Conservation (phyloP, 2,113 vertebrate genomes). For the Hemiscyllium ocellatum region DNA sequence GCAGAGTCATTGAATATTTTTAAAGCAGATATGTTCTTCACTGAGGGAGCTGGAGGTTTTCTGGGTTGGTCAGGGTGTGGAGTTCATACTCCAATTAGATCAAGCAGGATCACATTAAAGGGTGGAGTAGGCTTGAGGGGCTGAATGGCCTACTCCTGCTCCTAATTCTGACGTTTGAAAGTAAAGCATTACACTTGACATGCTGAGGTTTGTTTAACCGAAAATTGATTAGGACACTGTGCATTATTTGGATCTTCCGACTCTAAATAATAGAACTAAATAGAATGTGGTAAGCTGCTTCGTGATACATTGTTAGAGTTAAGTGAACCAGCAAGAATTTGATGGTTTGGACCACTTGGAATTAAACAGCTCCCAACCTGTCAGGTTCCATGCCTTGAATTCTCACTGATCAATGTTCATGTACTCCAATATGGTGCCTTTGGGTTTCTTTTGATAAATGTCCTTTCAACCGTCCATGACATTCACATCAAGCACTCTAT, state of each 20-base stretch:
- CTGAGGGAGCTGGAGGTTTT: too few relatives aligned
- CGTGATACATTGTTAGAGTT: background rate
- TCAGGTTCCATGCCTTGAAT: background rate
- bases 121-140: too few relatives aligned
- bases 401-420: background rate
- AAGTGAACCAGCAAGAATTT: background rate
- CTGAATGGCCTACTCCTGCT: too few relatives aligned
- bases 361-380: background rate
- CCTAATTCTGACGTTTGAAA: background rate
- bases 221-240: background rate
- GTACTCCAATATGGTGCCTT: too few relatives aligned
- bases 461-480: background rate
- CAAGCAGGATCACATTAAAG: too few relatives aligned
- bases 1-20: too few relatives aligned
- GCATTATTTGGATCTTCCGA: background rate
- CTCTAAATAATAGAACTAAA: background rate
- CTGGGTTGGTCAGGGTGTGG: too few relatives aligned
- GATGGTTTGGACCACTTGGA: background rate
- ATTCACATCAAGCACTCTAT: background rate
- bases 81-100: too few relatives aligned
- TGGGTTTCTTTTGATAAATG: constrained; percentile 17
- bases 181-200: background rate
- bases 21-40: too few relatives aligned
- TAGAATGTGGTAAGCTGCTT: background rate
- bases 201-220: background rate